A percentile compares a stretch with the other conserved stretches of the same genome.
phyloP scores from a whole-genome alignment of 2,888 invertebrate genomes.

The Eupithecia subumbrata region DNA sequence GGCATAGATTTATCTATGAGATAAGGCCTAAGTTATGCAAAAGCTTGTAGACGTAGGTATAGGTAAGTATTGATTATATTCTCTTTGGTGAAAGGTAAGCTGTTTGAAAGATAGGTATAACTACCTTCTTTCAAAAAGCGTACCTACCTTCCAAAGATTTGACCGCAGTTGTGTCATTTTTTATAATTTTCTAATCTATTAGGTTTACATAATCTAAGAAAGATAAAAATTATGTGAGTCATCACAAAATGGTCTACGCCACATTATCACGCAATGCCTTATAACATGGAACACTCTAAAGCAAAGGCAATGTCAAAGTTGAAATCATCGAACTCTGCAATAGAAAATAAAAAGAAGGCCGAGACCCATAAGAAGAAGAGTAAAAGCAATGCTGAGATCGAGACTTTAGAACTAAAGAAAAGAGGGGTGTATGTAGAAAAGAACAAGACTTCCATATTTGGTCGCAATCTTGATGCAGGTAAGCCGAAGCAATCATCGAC shows the following conservation, averaged over 20 bases:
- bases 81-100: no score
- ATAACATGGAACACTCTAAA: neutral
- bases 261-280: slow-evolving; percentile 39
- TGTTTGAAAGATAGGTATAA: no score
- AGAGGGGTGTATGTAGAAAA: slow-evolving; percentile 70
- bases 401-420: slow-evolving; percentile 52
- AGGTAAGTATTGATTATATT: no score
- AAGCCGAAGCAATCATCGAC: neutral
- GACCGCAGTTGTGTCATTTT: no score
- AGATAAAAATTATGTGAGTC: slow-evolving; percentile 6
- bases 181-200: no score
- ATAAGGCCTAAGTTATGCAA: no score
- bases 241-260: slow-evolving; percentile 22
- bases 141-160: no score
- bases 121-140: no score
- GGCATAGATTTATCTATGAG: no score
- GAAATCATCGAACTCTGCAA: slow-evolving; percentile 59
- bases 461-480: slow-evolving; percentile 15
- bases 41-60: no score
- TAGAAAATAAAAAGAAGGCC: slow-evolving; percentile 16
- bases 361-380: slow-evolving; percentile 51
- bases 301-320: slow-evolving; percentile 51
- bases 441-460: slow-evolving; percentile 41
- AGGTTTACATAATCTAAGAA: no score
- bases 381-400: slow-evolving; percentile 55